Evolutionary conservation across 2,797 vertebrate genomes (phyloP), one percentile per base, ranked within the genome.

Genomic region (Tenualosa thibaudeaui): DNA sequence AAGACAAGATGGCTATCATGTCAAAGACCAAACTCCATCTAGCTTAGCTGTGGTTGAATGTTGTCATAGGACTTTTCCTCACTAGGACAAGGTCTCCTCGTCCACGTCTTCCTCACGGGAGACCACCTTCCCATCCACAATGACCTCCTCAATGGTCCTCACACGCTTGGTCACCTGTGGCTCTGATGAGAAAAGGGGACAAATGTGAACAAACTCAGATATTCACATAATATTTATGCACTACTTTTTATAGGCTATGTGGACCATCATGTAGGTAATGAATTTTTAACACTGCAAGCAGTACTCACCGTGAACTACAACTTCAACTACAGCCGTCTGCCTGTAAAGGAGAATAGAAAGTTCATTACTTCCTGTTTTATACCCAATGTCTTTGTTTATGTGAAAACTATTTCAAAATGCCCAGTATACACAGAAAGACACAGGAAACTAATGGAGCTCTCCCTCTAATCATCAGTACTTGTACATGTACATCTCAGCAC

Each of bases 51-150:
- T 17, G 17, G 19, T 5, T 60, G 22, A n/a, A 6, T 54, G 46
- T 49, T 49, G 54, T 53, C 51, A 53, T 7, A 53, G 51, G 9
- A 10, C 3, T 22, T 19, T 17, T 56, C 19, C 19, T 3, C 31
- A 6, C 17, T 54, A 54, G 15, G 50, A 51, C 53, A 56, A 1
- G 2, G 9, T 60, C 17, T 90, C 75, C 0, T 88, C 22, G 37
- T 89, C 90, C 75, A 92, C 86, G 0, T 95, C 93, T 58, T 94
- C 94, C 2, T 75, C 92, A 85, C 91, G 92, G 13, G 94, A 94
- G 6, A 98, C 94, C 62, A 98, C 96, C 85, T 93, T 93, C 46
- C 97, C 97, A 9, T 98, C 94, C 2, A 98, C 56, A 0, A 97
- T 89, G 87, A 98, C 96, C 91, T 98, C 97, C 0, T 96, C 90